These are phyloP conservation scores for Vireo griseus DNA, from an alignment of 2,797 vertebrate species.

Conservation along the genomic window DNA sequence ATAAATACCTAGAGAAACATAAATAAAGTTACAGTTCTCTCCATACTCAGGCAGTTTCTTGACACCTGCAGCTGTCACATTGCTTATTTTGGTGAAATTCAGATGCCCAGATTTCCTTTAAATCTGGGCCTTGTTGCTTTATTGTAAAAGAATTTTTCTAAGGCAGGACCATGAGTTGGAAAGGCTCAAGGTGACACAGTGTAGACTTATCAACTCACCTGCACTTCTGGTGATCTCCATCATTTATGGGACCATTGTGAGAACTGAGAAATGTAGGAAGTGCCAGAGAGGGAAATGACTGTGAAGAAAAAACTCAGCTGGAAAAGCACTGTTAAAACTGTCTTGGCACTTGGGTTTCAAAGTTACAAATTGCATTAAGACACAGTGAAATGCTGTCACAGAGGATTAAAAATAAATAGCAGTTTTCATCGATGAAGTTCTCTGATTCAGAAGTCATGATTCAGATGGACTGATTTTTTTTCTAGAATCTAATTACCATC, in stretches of 20 bases:
- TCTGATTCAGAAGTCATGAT: not conserved
- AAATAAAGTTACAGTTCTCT: not conserved
- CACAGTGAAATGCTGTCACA: not conserved
- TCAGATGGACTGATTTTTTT: not conserved
- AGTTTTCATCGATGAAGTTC: not conserved
- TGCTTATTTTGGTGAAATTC: not conserved
- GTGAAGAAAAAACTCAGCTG: not conserved
- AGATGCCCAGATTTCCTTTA: not conserved
- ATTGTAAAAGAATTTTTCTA: not conserved
- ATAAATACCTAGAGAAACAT: not conserved
- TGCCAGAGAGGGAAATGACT: not conserved
- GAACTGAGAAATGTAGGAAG: not conserved
- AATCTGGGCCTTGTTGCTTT: not conserved
- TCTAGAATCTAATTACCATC: not conserved
- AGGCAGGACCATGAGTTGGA: not conserved
- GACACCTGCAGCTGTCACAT: not conserved
- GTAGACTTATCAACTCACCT: not conserved
- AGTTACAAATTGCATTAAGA: not conserved
- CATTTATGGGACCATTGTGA: not conserved
- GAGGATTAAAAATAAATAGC: constrained; percentile 1
- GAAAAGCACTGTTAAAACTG: not conserved
- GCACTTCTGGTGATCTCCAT: not conserved
- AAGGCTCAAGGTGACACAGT: not conserved
- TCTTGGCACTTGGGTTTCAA: not conserved
- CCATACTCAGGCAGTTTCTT: not conserved